These are phyloP conservation scores for Sycophaga agraensis DNA, from an alignment of 1,140 invertebrate species.

Conservation along the genomic window DNA sequence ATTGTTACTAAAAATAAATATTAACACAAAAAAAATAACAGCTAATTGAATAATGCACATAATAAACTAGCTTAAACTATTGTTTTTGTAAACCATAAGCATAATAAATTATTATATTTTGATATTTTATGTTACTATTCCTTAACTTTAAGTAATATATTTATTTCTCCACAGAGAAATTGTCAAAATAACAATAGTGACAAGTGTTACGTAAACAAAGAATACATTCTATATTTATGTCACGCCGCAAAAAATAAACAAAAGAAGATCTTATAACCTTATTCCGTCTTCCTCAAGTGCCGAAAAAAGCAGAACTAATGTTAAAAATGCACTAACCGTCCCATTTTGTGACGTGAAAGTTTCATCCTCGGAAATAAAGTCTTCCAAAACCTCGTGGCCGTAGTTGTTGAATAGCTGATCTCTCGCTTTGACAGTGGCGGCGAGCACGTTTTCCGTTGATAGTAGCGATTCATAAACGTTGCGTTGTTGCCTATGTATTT, in stretches of 20 bases:
- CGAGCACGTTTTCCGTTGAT: slow-evolving; percentile 13
- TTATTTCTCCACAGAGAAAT: neutral
- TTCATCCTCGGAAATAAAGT: neutral
- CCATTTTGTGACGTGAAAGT: neutral
- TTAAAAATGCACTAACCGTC: neutral
- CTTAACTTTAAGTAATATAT: no score
- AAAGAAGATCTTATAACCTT: neutral
- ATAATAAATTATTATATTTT: no score
- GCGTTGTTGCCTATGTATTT: neutral
- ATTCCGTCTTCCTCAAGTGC: neutral
- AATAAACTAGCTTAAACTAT: no score
- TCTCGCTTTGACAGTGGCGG: slow-evolving; percentile 12
- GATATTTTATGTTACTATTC: no score
- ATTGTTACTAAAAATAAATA: no score
- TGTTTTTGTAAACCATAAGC: no score
- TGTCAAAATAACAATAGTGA: slow-evolving; percentile 4
- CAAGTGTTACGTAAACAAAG: slow-evolving; percentile 29
- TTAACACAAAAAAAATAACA: no score
- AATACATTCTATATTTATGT: slow-evolving; percentile 7
- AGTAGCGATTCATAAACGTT: neutral
- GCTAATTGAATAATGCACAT: no score
- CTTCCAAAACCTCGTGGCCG: neutral
- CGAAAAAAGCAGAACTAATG: neutral
- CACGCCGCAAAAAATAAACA: neutral
- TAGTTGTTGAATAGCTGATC: neutral